Base-by-base conservation (phyloP, 1,140 invertebrate species). In the Philotrypesis tridentata region DNA sequence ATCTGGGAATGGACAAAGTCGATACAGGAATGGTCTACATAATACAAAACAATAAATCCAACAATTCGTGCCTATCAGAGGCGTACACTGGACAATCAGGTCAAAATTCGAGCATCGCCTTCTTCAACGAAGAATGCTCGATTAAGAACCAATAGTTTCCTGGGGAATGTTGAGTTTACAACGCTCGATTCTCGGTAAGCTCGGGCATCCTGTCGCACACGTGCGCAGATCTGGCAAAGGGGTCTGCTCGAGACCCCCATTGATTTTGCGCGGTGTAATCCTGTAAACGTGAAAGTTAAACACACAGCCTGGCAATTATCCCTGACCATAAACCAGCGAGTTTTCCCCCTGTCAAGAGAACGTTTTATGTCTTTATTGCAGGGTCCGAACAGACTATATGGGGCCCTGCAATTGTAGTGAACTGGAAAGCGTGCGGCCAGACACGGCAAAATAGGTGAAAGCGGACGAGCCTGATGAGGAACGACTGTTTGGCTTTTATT, bases 281-380 rank as follows among this genome's bases (percentile, higher is more conserved):
- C 55, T 60, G 40, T 43, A 77, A 81, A 77, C 67, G 67, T 71
- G 73, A 77, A 82, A 82, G 68, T 82, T 82, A 82, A 78, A 67
- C 68, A 67, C 65, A 43, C 48, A 82, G 37, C 43, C 37, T 1
- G 21, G 65, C 74, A 77, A 82, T 78, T 77, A 72, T 82, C 55
- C 80, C 70, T 78, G 5, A 9, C 63, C 74, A 74, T 72, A 82
- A 82, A 82, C 80, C 74, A 82, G 60, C 65, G 14, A 71, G 33
- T n/a, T 63, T 68, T 40, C 40, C 40, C 33, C 23, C 1, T 4
- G 48, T 33, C 43, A 8, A 5, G 9, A 0, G 61, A 21, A 25
- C 61, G 25, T 68, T 78, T 78, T 78, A 78, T 78, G 67, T 78
- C 37, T 78, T 78, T 78, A 78, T 78, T 78, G 40, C 63, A 8